These are phyloP conservation scores for Accipiter cooperii DNA, from an alignment of 2,113 vertebrate genomes.

Conservation along the genomic window DNA sequence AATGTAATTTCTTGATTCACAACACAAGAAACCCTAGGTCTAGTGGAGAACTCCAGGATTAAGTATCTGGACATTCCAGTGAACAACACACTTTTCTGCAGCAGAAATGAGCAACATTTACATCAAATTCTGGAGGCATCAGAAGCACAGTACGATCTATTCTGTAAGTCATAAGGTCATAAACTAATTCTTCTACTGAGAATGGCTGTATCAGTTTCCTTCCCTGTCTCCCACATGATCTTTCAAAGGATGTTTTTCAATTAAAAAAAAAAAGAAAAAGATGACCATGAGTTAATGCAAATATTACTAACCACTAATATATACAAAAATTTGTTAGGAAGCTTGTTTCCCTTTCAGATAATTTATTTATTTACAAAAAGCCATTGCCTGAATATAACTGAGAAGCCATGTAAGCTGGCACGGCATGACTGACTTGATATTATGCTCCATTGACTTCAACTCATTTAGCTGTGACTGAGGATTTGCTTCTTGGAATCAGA, in stretches of 20 bases:
- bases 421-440: not conserved
- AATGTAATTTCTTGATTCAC: not conserved
- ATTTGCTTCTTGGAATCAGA: not conserved
- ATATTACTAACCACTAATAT: not conserved
- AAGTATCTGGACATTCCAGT: not conserved
- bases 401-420: not conserved
- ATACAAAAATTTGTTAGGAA: not conserved
- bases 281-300: not conserved
- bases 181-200: not conserved
- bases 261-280: not conserved
- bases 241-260: not conserved
- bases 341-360: not conserved
- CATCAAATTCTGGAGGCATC: not conserved
- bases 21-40: not conserved
- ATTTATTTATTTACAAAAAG: not conserved
- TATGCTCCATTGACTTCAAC: not conserved
- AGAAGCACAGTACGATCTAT: not conserved
- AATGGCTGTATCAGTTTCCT: not conserved
- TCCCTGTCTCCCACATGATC: not conserved
- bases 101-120: not conserved
- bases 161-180: not conserved
- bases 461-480: not conserved
- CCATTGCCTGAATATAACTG: not conserved
- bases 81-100: not conserved
- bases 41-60: not conserved